Evolutionary conservation across 2,113 vertebrate genomes (phyloP).

Genomic region (Probosciger aterrimus): DNA sequence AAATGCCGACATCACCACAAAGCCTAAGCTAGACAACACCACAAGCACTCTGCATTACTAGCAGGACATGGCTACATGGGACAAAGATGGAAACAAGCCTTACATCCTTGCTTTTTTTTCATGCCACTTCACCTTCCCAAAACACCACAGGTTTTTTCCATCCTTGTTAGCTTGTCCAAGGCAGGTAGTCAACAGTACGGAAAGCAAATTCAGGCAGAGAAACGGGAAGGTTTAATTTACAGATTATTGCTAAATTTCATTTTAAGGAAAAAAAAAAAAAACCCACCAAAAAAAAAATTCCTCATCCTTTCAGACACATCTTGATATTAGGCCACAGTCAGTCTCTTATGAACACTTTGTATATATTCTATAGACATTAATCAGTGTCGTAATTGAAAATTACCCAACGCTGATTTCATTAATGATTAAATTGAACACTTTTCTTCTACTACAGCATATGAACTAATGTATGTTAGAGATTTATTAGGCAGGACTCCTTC

Average conservation of each 20-base stretch:
- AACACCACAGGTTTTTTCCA: neutral
- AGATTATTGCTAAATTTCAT: neutral
- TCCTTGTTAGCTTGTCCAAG: slow-evolving; percentile 51
- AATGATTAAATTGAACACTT: neutral
- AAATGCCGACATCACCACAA: neutral
- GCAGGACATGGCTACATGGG: neutral
- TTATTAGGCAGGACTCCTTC: neutral
- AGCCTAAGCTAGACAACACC: neutral
- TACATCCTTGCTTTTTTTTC: slow-evolving; percentile 24
- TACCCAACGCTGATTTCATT: neutral
- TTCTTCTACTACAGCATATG: neutral
- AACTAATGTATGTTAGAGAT: neutral
- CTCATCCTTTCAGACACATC: neutral
- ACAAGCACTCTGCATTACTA: neutral
- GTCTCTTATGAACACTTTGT: neutral
- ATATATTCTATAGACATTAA: neutral
- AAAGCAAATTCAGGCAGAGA: slow-evolving; percentile 29
- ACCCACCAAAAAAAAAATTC: neutral
- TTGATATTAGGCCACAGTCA: neutral
- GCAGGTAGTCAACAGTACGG: neutral
- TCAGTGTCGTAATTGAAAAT: neutral
- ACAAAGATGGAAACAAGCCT: slow-evolving; percentile 26
- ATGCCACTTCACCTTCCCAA: slow-evolving; percentile 32
- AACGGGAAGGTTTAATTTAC: slow-evolving; percentile 1
- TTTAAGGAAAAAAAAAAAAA: neutral